Base-by-base conservation (phyloP, 2,888 invertebrate species). In the Drosophila aldrichi region DNA sequence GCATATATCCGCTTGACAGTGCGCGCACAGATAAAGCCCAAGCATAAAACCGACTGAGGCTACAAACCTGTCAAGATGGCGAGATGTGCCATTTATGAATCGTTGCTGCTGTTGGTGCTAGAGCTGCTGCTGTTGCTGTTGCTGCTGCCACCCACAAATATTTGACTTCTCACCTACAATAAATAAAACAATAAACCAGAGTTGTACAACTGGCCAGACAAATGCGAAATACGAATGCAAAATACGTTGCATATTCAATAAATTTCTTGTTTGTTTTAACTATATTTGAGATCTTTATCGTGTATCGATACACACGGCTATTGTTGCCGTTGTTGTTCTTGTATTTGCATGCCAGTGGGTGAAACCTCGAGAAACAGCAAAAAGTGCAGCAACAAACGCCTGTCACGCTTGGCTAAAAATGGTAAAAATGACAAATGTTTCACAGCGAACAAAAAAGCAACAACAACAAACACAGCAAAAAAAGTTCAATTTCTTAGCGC, bases 261-360 rank as follows among this genome's bases (percentile, higher is more conserved):
- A 86, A 86, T 88, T 86, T 86, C 86, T 86, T 86, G 86, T 88
- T 86, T 87, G 89, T 86, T 86, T 88, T 86, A 86, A 88, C 88
- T 85, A 88, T 84, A 82, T 87, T 86, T 86, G 86, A 86, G 86
- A 86, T 86, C 86, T 86, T 86, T 86, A 86, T 86, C 86, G 75
- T 74, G 56, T 79, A 87, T 85, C 71, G 85, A 88, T 82, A 78
- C 51, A 76, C 52, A 61, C 73, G 81, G 48, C 48, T 32, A 49
- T 49, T 49, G 48, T 25, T 46, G 22, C 22, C 22, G 38, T 16
- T 22, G 59, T n/a, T 64, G 63, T 38, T 61, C 56, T 52, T 74
- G 85, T 72, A 86, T 88, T 86, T 88, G 87, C 86, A 86, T 88
- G 87, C 82, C 80, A 70, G 84, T 83, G 87, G 83, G 83, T 87